Conservation (phyloP, 1,140 invertebrate species). For the Halesus radiatus region DNA sequence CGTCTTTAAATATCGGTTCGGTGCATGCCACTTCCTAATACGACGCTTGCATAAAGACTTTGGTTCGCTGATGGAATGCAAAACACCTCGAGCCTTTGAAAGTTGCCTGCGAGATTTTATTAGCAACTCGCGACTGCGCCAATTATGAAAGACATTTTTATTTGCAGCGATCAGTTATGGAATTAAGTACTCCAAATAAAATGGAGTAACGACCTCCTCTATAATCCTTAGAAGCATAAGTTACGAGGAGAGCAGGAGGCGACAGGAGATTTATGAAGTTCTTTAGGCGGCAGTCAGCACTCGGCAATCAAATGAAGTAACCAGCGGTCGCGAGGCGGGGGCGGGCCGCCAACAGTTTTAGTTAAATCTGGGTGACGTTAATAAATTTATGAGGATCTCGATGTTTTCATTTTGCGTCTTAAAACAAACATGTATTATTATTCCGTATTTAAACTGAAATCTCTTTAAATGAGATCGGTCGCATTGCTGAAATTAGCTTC, state of each 20-base stretch:
- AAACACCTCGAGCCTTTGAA: neutral
- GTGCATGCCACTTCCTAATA: neutral
- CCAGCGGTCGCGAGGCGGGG: neutral
- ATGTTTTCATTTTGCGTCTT: neutral
- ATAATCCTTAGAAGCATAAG: neutral
- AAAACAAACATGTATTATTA: neutral
- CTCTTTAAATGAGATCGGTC: too few species aligned
- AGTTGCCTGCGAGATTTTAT: neutral
- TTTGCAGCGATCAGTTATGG: too few species aligned
- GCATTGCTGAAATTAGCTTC: too few species aligned
- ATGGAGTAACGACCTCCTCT: neutral
- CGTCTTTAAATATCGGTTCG: neutral
- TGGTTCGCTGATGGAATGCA: neutral
- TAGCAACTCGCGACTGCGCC: neutral
- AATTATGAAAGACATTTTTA: neutral
- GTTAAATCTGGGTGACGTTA: neutral
- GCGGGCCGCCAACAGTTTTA: neutral
- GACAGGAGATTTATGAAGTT: conserved; percentile 4
- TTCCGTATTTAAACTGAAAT: too few species aligned
- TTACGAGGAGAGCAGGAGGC: neutral
- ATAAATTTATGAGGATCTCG: conserved; percentile 2
- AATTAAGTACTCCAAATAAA: too few species aligned
- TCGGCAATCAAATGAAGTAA: neutral
- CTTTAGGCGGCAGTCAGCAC: neutral
- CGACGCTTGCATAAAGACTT: neutral